phyloP scores from a whole-genome alignment of 2,888 invertebrate species.

The Hipparchia semele region DNA sequence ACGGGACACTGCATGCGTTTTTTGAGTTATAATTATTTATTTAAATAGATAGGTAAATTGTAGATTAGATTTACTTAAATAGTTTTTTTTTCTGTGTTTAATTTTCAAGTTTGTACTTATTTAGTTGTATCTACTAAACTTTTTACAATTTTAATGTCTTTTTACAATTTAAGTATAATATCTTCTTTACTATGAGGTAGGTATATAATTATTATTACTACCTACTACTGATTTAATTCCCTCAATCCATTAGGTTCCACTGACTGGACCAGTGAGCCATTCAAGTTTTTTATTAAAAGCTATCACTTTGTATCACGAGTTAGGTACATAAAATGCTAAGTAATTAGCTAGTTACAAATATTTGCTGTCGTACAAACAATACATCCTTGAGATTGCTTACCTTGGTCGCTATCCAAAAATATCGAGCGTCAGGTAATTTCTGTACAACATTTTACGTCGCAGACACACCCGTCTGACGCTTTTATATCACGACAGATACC shows the following conservation, averaged over 20 bases:
- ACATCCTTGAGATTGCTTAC: slow-evolving; percentile 40
- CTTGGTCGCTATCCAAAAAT: slow-evolving; percentile 49
- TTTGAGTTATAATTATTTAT: not conserved
- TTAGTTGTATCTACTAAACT: too few species aligned
- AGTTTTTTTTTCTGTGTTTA: not conserved
- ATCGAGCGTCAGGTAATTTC: slow-evolving; percentile 57
- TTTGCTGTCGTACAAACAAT: slow-evolving; percentile 6
- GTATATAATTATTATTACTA: too few species aligned
- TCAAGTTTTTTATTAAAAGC: too few species aligned
- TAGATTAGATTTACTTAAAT: not conserved
- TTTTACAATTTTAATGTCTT: too few species aligned
- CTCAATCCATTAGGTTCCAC: too few species aligned
- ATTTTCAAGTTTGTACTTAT: not conserved
- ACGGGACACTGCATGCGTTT: slow-evolving; percentile 38
- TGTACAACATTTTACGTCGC: slow-evolving; percentile 50
- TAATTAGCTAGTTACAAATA: slow-evolving; percentile 9
- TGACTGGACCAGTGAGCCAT: too few species aligned
- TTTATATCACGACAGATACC: slow-evolving; percentile 49
- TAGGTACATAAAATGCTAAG: not conserved
- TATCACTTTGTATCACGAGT: too few species aligned
- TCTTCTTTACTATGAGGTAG: too few species aligned
- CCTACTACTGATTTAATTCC: too few species aligned
- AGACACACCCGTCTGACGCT: slow-evolving; percentile 74
- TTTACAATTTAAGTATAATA: too few species aligned
- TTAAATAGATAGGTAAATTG: too few species aligned